Evolutionary conservation across 1,140 invertebrate genomes (phyloP), one percentile per base, ranked within the genome.

Genomic region (Oncopodura yosiiana): DNA sequence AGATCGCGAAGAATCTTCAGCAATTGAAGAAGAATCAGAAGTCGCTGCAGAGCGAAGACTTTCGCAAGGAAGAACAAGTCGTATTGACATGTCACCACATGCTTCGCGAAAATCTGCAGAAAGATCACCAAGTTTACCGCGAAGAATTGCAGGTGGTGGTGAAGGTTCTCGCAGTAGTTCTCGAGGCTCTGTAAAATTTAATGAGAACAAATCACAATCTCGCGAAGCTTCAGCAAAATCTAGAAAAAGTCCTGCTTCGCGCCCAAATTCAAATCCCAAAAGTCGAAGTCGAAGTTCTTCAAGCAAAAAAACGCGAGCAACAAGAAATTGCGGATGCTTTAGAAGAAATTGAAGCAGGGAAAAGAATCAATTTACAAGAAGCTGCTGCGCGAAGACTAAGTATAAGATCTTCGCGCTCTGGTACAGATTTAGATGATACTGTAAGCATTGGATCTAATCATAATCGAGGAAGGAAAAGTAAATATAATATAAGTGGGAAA

Each of bases 201-300:
- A n/a, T n/a, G n/a, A n/a, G n/a, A n/a, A n/a, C n/a, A n/a, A n/a
- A n/a, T n/a, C n/a, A n/a, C n/a, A n/a, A n/a, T n/a, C n/a, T n/a
- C n/a, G n/a, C n/a, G n/a, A n/a, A n/a, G n/a, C n/a, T n/a, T n/a
- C n/a, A n/a, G n/a, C n/a, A n/a, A n/a, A n/a, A n/a, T n/a, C n/a
- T n/a, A n/a, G n/a, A n/a, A n/a, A 68, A 70, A 61, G 69, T 68
- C 21, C 70, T 60, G 48, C 54, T 24, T 44, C 36, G 26, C 9
- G 27, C 16, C 39, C 46, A 42, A 32, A 55, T 12, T 43, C 50
- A 51, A 43, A 26, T 9, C 38, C 19, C 27, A 21, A 59, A 39
- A 49, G 14, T 1, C 18, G 27, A 30, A 36, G 24, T 12, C 11
- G 12, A 16, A 49, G 23, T 2, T 19, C 19, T n/a, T n/a, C n/a